Evolutionary conservation across 2,888 invertebrate genomes (phyloP).

Genomic region (Mimumesa dahlbomi): DNA sequence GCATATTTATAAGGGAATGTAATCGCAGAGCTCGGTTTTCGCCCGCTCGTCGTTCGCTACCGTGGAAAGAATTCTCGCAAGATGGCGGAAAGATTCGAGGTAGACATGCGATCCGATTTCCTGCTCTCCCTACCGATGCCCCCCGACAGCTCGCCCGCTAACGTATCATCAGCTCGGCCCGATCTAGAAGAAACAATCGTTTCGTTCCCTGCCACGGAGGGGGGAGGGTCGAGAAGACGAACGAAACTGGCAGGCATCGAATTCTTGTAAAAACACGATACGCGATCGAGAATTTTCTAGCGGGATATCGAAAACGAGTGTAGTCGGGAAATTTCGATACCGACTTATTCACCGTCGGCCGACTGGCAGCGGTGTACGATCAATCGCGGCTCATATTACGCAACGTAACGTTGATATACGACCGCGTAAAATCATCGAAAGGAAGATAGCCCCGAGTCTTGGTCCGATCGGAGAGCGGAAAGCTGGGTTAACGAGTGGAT

Average conservation of each 20-base stretch:
- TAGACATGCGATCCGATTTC: conserved; percentile 80
- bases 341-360: no score
- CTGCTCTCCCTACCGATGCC: conserved; percentile 51
- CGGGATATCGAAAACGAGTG: no score
- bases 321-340: no score
- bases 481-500: neutral
- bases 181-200: conserved; percentile 71
- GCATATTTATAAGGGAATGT: conserved; percentile 80
- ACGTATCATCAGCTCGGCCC: conserved; percentile 66
- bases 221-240: neutral
- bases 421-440: no score
- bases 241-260: neutral
- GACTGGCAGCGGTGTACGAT: no score
- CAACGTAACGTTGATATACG: no score
- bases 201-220: conserved; percentile 30
- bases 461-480: neutral
- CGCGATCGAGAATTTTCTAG: no score
- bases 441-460: neutral
- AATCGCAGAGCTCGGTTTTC: conserved; percentile 79
- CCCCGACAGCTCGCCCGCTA: conserved; percentile 41
- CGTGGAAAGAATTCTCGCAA: conserved; percentile 75
- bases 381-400: no score
- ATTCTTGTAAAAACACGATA: no score
- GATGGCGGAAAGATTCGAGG: conserved; percentile 79
- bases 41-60: conserved; percentile 74